These are phyloP conservation scores for Ormia ochracea DNA, from an alignment of 2,888 invertebrate genomes.

Conservation along the genomic window DNA sequence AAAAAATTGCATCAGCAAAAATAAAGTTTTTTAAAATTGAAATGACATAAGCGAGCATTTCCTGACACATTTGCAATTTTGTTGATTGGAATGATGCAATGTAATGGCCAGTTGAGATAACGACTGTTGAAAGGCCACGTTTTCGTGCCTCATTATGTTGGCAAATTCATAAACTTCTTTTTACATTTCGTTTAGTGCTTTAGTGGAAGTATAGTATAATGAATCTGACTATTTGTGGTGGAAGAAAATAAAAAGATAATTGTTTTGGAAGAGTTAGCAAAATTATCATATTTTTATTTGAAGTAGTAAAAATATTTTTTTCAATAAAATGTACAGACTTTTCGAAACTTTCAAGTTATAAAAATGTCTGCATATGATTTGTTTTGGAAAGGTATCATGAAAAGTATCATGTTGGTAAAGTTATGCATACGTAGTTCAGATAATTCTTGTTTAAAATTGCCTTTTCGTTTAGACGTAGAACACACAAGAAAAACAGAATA, in stretches of 20 bases:
- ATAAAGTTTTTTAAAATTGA: slow-evolving; percentile 9
- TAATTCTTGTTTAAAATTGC: not conserved
- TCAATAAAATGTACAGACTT: slow-evolving; percentile 25
- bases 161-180: slow-evolving; percentile 37
- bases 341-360: not conserved
- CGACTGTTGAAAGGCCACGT: slow-evolving; percentile 40
- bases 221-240: slow-evolving; percentile 28
- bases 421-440: not conserved
- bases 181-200: not conserved
- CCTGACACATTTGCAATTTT: slow-evolving; percentile 26
- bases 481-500: not conserved
- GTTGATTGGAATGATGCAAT: slow-evolving; percentile 23
- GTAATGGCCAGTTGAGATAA: slow-evolving; percentile 27
- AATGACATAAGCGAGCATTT: slow-evolving; percentile 25
- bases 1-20: slow-evolving; percentile 25
- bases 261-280: not conserved
- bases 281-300: not conserved
- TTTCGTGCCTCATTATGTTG: slow-evolving; percentile 51
- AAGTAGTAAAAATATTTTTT: slow-evolving; percentile 19
- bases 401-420: not conserved
- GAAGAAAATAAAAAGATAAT: not conserved
- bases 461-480: slow-evolving; percentile 6
- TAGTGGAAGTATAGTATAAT: slow-evolving; percentile 15
- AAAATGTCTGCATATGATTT: slow-evolving; percentile 43
- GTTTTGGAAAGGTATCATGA: slow-evolving; percentile 41